These are phyloP conservation scores for Ctenoplectra terminalis DNA, from an alignment of 1,140 invertebrate species.

Conservation along the genomic window DNA sequence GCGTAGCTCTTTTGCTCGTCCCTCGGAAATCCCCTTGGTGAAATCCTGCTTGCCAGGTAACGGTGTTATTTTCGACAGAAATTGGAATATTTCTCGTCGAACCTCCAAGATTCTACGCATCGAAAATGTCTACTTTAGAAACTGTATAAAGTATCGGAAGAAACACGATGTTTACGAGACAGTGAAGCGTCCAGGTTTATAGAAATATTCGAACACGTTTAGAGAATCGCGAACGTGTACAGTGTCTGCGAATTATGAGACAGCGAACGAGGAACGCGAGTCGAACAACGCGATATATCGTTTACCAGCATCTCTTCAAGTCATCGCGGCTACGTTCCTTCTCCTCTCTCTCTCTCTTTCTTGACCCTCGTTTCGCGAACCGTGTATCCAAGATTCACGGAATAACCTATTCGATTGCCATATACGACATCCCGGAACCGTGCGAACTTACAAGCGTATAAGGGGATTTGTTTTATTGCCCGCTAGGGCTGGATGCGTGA, in stretches of 20 bases:
- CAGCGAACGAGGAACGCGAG: slow-evolving; percentile 9
- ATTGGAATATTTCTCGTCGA: not conserved
- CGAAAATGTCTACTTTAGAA: not conserved
- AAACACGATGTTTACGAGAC: not conserved
- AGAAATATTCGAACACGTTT: slow-evolving; percentile 20
- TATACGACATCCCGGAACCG: slow-evolving; percentile 51
- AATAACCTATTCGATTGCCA: slow-evolving; percentile 36
- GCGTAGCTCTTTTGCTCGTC: not conserved
- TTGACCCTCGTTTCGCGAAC: not conserved
- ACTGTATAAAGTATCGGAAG: not conserved
- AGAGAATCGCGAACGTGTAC: not conserved
- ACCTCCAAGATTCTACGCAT: not conserved
- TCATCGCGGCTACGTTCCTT: not conserved
- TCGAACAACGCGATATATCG: slow-evolving; percentile 36
- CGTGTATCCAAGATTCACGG: slow-evolving; percentile 31
- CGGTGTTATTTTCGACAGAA: not conserved
- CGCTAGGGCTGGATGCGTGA: not conserved
- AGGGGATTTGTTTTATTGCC: slow-evolving; percentile 44
- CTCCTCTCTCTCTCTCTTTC: not conserved
- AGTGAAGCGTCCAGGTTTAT: not conserved
- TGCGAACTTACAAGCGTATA: slow-evolving; percentile 44
- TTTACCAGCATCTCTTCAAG: slow-evolving; percentile 28
- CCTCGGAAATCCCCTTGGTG: not conserved
- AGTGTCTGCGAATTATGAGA: slow-evolving; percentile 25
- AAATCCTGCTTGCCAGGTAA: not conserved